phyloP scores from a whole-genome alignment of 2,113 vertebrate species.

The Melanerpes formicivorus region DNA sequence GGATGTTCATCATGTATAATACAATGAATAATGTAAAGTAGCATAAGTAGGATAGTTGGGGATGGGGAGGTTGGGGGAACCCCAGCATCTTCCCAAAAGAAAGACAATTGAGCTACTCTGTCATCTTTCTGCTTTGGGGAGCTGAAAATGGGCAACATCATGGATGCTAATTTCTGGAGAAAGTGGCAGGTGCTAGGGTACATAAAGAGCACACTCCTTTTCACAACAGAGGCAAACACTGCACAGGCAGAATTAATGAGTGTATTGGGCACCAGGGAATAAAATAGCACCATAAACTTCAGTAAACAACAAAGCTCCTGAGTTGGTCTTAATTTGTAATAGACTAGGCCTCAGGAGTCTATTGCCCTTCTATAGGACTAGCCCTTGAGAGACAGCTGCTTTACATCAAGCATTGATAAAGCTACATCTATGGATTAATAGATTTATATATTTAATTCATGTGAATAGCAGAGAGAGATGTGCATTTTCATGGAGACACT shows the following conservation, averaged over 20 bases:
- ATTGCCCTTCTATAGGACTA: neutral
- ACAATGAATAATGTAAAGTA: neutral
- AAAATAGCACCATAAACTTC: conserved; percentile 64
- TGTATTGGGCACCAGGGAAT: conserved; percentile 49
- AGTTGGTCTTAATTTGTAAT: neutral
- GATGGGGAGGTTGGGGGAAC: neutral
- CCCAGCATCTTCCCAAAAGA: neutral
- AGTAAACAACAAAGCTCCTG: conserved; percentile 45
- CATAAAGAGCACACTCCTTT: conserved; percentile 38
- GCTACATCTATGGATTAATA: neutral
- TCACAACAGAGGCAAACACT: conserved; percentile 33
- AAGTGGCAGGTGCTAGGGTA: conserved; percentile 61
- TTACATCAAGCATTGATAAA: neutral
- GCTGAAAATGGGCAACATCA: conserved; percentile 53
- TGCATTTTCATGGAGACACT: neutral
- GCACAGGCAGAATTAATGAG: conserved; percentile 57
- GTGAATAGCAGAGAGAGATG: neutral
- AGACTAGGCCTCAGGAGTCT: neutral
- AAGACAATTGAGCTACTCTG: conserved; percentile 35
- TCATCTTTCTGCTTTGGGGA: conserved; percentile 48
- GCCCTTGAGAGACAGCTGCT: neutral
- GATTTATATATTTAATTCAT: neutral
- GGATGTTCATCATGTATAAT: neutral
- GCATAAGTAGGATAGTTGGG: neutral
- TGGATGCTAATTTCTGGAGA: conserved; percentile 47